Evolutionary conservation across 2,113 vertebrate species (phyloP).

Genomic region (Blennius ocellaris): DNA sequence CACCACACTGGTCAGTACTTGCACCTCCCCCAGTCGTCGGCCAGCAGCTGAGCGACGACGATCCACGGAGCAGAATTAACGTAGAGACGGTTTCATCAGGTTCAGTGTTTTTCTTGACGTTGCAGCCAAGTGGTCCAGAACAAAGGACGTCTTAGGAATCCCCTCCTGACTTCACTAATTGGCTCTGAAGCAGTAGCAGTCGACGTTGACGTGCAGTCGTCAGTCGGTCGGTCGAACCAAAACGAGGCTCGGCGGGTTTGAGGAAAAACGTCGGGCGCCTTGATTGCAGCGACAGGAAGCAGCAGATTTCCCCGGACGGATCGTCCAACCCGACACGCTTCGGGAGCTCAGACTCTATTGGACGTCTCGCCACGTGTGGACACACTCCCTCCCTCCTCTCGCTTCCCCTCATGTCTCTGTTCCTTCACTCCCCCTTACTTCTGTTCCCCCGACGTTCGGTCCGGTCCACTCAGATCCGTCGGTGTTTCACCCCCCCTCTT

Average conservation of each 20-base stretch:
- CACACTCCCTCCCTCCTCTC: background rate
- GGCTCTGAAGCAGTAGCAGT: background rate
- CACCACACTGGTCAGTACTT: too few species aligned
- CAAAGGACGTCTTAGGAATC: background rate
- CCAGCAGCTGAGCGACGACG: too few species aligned
- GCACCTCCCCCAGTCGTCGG: too few species aligned
- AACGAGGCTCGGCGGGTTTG: background rate
- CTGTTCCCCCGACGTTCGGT: too few species aligned
- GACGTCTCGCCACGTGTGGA: slow-evolving; percentile 6
- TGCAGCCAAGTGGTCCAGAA: too few species aligned
- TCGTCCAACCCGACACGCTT: slow-evolving; percentile 18
- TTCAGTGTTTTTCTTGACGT: too few species aligned
- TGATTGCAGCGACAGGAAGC: slow-evolving; percentile 18
- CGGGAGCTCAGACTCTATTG: slow-evolving; percentile 10
- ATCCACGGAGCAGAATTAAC: too few species aligned
- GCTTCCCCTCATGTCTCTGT: background rate
- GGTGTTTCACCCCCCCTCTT: background rate
- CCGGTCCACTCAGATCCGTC: too few species aligned
- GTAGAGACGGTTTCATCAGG: too few species aligned
- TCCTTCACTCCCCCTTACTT: background rate
- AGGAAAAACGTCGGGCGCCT: background rate
- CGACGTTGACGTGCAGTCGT: background rate
- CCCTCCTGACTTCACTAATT: background rate
- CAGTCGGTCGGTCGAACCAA: too few species aligned
- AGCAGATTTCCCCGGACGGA: slow-evolving; percentile 24